Base-by-base conservation (phyloP, 2,797 vertebrate genomes). In the Typhlichthys eigenmanni region DNA sequence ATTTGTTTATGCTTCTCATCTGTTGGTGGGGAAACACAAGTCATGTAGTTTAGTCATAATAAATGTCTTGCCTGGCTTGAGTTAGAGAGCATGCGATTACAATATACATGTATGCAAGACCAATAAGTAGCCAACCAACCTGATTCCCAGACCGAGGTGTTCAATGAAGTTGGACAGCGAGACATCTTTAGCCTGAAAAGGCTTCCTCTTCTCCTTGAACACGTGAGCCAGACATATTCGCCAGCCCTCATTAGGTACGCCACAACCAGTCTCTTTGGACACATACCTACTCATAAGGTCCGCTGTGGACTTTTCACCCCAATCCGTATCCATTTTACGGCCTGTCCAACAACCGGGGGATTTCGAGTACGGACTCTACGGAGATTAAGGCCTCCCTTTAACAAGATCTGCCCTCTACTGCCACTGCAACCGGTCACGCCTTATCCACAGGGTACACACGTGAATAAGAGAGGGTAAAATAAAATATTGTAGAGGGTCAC, bases 181-280 rank as follows among this genome's bases (percentile, higher is more conserved):
- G 58, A 98, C 84, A 29, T 98, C 91, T 60, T 88, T 92, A 4
- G 95, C 93, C 17, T 95, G 90, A 73, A 96, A 95, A 0, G 96
- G 97, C 73, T 95, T 95, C 63, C 97, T 92, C 88, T 92, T 95
- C 90, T 98, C 95, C 74, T 91, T 90, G 85, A 98, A 98, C 78
- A 96, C 94, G 1, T 98, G 96, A 0, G 94, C 95, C 76, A 98
- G 81, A 74, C 96, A 98, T 75, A 98, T 94, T 5, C 96, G 87
- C 96, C 96, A 98, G 0, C 97, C 96, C 38, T 93, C 92, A n/a
- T 69, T 63, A 4, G 95, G 93, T 9, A 98, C 93, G 0, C 83
- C 84, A 13, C 83, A 88, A 17, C 96, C 96, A 58, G 29, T 55
- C 43, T 94, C 93, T 55, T 90, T 68, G 34, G 94, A 94, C 76